Percentiles rank a stretch among this genome's conserved stretches.
These are phyloP conservation scores for Prionchulus punctatus DNA, from an alignment of 2,888 invertebrate species.

Conservation along the genomic window DNA sequence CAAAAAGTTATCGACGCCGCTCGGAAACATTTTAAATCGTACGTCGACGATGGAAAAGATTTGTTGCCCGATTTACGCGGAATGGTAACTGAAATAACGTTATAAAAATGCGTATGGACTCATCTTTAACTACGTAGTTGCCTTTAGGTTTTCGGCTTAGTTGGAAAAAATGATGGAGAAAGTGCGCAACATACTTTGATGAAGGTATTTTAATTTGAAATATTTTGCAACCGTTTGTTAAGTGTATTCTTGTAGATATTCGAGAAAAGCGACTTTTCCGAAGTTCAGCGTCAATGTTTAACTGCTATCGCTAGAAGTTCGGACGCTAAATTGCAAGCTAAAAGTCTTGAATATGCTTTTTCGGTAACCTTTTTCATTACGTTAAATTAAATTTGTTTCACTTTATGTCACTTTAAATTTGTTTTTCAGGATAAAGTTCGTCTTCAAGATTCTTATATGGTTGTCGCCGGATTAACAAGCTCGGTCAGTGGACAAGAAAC, in stretches of 20 bases:
- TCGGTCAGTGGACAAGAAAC: slow-evolving; percentile 63
- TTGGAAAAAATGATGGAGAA: slow-evolving; percentile 2
- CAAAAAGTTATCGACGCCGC: slow-evolving; percentile 61
- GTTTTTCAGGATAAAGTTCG: slow-evolving; percentile 75
- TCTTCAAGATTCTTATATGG: slow-evolving; percentile 74
- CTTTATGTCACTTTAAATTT: slow-evolving; percentile 32
- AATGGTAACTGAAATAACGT: slow-evolving; percentile 40
- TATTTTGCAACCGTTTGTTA: neutral
- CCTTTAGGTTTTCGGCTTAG: neutral
- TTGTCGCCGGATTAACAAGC: slow-evolving; percentile 66
- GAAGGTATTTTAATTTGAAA: neutral
- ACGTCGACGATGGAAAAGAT: slow-evolving; percentile 44
- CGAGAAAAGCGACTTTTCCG: slow-evolving; percentile 8
- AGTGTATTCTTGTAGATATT: slow-evolving; percentile 1
- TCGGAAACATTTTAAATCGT: slow-evolving; percentile 49
- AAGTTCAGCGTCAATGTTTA: slow-evolving; percentile 11
- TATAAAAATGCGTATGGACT: neutral
- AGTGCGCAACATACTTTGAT: neutral
- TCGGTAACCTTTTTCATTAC: neutral
- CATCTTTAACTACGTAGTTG: too few species aligned
- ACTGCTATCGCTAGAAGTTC: neutral
- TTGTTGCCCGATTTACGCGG: slow-evolving; percentile 71
- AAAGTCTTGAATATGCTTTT: slow-evolving; percentile 3
- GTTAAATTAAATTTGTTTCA: neutral
- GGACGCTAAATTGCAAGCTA: neutral